Percentiles rank a stretch among this genome's conserved stretches.
phyloP scores from a whole-genome alignment of 2,888 invertebrate species.

The Cylloceria caligata region DNA sequence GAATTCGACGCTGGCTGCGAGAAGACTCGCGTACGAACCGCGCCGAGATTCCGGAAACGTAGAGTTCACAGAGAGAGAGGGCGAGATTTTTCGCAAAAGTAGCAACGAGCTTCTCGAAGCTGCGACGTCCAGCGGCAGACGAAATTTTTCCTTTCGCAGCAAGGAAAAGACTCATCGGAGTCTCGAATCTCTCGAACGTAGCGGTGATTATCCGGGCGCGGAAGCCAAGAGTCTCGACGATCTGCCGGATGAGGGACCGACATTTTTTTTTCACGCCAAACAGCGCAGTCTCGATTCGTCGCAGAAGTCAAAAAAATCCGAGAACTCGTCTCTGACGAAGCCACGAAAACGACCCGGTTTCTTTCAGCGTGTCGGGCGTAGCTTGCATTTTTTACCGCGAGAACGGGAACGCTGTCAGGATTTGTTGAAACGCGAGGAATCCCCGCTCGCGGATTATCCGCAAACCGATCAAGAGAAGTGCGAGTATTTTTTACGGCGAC shows the following conservation, averaged over 20 bases:
- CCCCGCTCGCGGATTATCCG: conserved; percentile 67
- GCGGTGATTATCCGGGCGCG: conserved; percentile 67
- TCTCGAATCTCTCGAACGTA: conserved; percentile 78
- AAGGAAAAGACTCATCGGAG: conserved; percentile 76
- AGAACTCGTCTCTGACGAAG: conserved; percentile 65
- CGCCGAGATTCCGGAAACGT: conserved; percentile 74
- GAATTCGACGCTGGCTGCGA: background rate
- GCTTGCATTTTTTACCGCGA: conserved; percentile 79
- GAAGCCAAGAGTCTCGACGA: conserved; percentile 78
- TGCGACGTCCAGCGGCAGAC: conserved; percentile 59
- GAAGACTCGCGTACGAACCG: conserved; percentile 59
- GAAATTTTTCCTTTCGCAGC: conserved; percentile 76
- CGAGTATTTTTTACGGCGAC: conserved; percentile 78
- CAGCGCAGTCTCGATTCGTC: conserved; percentile 77
- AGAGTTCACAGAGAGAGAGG: conserved; percentile 78
- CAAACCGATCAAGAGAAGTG: conserved; percentile 76
- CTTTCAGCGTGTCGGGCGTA: conserved; percentile 78
- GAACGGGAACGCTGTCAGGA: conserved; percentile 72
- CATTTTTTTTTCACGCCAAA: conserved; percentile 70
- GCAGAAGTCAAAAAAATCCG: conserved; percentile 73
- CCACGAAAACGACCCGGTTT: conserved; percentile 74
- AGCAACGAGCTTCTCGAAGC: conserved; percentile 74
- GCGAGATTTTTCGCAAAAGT: conserved; percentile 78
- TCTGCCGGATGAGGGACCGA: conserved; percentile 71
- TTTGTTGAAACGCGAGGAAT: conserved; percentile 66